Base-by-base conservation (phyloP, 1,140 invertebrate species). In the Oscheius sp. region DNA sequence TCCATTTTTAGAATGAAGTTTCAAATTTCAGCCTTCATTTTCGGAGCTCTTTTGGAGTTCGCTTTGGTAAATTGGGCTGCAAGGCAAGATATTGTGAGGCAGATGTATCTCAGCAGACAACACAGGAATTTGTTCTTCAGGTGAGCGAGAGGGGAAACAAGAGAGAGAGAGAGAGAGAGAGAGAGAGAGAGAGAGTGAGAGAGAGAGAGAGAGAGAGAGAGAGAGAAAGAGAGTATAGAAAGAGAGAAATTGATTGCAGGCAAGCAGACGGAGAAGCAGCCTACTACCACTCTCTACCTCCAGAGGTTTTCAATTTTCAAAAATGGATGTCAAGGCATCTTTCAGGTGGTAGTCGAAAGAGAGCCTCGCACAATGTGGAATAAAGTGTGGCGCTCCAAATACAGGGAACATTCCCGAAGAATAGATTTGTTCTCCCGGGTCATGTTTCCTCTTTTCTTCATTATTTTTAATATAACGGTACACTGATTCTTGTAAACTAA, bases 11-110 rank as follows among this genome's bases (percentile, higher is more conserved):
- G 59, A 28, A 77, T 15, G 15, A 1, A 20, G 71, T 78, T 18
- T 96, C 94, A n/a, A n/a, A n/a, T n/a, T 86, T 88, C 96, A 66
- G 95, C 93, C 23, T 96, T 97, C 86, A 94, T 97, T n/a, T 97
- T 97, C 85, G 93, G 93, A 31, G 94, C 94, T 18, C 86, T 97
- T 72, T 89, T 97, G 45, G 94, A 97, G 87, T 97, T 97, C 84
- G 94, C 94, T 28, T 88, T 97, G 64, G 94, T 97, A 62, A 97
- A 97, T 86, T 97, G 95, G 86, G 94, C 94, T 20, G 95, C 93
- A 68, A 89, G 94, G 69, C 94, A 93, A 68, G 93, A 95, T 87
- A 90, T 89, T 86, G 91, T 92, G 85, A 82, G 78, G 32, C 78
- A 82, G 55, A 72, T 18, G 18, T 63, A 31, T 36, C 3, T 26